Evolutionary conservation across 2,113 vertebrate genomes (phyloP).

Genomic region (Egretta garzetta): DNA sequence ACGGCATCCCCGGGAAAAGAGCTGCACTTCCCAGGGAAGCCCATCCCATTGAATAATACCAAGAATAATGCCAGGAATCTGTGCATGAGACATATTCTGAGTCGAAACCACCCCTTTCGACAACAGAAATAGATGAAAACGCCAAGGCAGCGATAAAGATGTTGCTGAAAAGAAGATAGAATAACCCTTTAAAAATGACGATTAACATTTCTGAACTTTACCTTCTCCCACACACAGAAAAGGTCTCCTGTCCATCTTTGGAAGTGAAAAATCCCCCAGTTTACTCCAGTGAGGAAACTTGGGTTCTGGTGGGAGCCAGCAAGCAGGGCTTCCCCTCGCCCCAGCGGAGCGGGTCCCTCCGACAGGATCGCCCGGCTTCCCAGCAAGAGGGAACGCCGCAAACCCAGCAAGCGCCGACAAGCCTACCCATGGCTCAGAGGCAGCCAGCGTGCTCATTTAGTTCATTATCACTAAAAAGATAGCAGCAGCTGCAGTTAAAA

Average conservation of each 20-base stretch:
- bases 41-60: background rate
- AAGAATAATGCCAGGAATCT: background rate
- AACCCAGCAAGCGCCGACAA: background rate
- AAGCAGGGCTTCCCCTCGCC: background rate
- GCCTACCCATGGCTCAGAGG: background rate
- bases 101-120: background rate
- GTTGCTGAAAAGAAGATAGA: background rate
- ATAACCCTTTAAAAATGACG: background rate
- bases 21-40: background rate
- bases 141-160: background rate
- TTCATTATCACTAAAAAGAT: background rate
- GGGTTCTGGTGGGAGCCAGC: accelerated
- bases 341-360: background rate
- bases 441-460: background rate
- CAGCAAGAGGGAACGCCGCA: background rate
- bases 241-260: background rate
- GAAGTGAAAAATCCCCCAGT: background rate
- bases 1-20: background rate
- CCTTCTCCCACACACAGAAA: accelerated
- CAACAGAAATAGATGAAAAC: background rate
- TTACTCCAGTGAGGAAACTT: accelerated
- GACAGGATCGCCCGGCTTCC: background rate
- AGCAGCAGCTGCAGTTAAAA: slow-evolving; percentile 6
- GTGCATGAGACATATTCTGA: accelerated
- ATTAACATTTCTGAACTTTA: background rate